A percentile compares a stretch with the other conserved stretches of the same genome.
Evolutionary conservation across 2,797 vertebrate species (phyloP).

Genomic region (Acanthis flammea): DNA sequence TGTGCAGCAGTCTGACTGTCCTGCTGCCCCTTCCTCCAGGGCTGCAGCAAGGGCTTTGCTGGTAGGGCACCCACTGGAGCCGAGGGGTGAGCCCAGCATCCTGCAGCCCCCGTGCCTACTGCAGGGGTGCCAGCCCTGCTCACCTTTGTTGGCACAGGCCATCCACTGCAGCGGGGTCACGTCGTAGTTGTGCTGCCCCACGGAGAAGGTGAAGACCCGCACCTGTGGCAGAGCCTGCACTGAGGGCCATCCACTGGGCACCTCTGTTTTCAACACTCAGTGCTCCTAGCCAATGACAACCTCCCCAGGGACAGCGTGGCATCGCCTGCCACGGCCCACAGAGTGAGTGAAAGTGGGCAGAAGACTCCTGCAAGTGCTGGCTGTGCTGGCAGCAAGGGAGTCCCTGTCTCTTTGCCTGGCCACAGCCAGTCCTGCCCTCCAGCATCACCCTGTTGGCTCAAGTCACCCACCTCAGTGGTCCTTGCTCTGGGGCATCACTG

Average conservation of each 20-base stretch:
- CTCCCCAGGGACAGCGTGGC: neutral
- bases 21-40: neutral
- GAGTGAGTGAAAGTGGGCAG: rapidly evolving
- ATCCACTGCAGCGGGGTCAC: conserved; percentile 98
- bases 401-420: neutral
- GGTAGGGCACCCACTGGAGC: rapidly evolving
- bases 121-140: neutral
- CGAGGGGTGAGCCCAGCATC: neutral
- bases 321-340: neutral
- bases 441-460: neutral
- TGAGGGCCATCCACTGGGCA: neutral
- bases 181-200: conserved; percentile 97
- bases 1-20: neutral
- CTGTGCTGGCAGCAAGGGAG: neutral
- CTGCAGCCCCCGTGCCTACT: rapidly evolving
- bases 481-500: neutral
- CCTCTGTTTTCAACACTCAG: rapidly evolving
- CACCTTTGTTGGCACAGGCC: conserved; percentile 97
- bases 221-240: conserved; percentile 75
- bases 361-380: neutral
- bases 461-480: neutral
- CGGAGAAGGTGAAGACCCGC: conserved; percentile 96
- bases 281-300: rapidly evolving
- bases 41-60: neutral
- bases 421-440: neutral